These are phyloP conservation scores for Zaprionus tsacasi DNA, from an alignment of 1,140 invertebrate genomes.

Conservation along the genomic window DNA sequence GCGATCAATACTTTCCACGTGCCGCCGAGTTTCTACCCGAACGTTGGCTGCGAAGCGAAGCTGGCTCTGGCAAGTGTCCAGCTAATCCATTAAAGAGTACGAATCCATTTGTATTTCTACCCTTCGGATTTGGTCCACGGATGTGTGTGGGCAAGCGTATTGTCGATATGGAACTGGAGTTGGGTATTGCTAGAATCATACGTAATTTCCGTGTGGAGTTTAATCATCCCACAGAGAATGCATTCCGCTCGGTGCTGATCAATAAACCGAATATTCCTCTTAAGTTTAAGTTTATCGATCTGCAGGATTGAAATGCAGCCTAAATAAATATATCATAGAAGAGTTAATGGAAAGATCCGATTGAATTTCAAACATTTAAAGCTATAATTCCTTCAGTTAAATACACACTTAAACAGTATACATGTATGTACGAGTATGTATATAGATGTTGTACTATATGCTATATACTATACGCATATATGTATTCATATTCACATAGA, in stretches of 20 bases:
- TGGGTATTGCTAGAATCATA: constrained; percentile 86
- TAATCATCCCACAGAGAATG: constrained; percentile 76
- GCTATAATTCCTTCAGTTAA: constrained; percentile 70
- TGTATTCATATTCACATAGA: constrained; percentile 57
- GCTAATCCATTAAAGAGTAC: constrained; percentile 74
- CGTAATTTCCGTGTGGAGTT: constrained; percentile 86
- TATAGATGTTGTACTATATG: constrained; percentile 9
- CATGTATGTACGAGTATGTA: constrained; percentile 3
- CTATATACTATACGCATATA: constrained; percentile 36
- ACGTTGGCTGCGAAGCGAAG: constrained; percentile 85
- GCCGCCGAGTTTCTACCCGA: constrained; percentile 86
- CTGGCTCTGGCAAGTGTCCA: constrained; percentile 37
- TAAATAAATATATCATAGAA: too few relatives aligned
- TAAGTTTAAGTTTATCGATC: constrained; percentile 72
- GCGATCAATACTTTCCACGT: constrained; percentile 85
- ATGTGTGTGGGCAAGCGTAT: constrained; percentile 87
- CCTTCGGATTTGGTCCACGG: constrained; percentile 87
- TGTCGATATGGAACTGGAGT: constrained; percentile 89
- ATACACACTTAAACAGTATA: constrained; percentile 42
- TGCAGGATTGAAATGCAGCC: constrained; percentile 34
- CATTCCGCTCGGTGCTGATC: constrained; percentile 59
- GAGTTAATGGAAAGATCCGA: constrained; percentile 14
- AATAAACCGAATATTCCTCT: constrained; percentile 72
- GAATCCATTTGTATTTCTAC: constrained; percentile 87
- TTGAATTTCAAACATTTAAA: constrained; percentile 70